phyloP scores from a whole-genome alignment of 2,113 vertebrate species.

The Antechinus flavipes region DNA sequence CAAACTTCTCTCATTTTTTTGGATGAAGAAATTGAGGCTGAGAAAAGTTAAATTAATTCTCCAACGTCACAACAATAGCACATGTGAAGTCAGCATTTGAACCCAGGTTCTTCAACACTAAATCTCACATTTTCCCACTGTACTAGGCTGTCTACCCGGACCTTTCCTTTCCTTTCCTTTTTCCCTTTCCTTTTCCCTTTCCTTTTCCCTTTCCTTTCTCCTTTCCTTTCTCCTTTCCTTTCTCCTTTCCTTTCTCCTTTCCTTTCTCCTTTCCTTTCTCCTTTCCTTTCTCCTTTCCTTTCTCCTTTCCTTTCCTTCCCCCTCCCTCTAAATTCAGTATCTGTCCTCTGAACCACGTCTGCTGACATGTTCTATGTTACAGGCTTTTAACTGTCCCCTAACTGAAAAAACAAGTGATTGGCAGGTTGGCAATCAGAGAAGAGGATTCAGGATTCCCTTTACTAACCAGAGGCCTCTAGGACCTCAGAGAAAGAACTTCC shows the following conservation, averaged over 20 bases:
- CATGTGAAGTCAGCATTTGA: background rate
- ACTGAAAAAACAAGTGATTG: background rate
- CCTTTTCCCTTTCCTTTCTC: background rate
- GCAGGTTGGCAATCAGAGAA: background rate
- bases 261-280: background rate
- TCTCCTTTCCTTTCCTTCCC: too few relatives aligned
- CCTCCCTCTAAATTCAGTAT: background rate
- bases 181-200: too few relatives aligned
- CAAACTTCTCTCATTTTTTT: background rate
- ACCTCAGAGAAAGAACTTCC: background rate
- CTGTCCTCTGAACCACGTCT: background rate
- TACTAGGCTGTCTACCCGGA: background rate
- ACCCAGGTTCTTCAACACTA: background rate
- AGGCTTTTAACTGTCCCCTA: background rate
- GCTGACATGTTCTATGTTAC: background rate
- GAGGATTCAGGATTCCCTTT: background rate
- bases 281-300: background rate
- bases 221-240: background rate
- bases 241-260: background rate
- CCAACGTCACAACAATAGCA: background rate
- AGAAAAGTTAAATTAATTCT: background rate
- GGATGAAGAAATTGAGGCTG: background rate
- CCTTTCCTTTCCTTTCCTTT: too few relatives aligned
- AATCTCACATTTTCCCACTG: background rate
- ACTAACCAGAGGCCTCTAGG: background rate